phyloP scores from a whole-genome alignment of 1,140 invertebrate species.

The Lepidurus arcticus region DNA sequence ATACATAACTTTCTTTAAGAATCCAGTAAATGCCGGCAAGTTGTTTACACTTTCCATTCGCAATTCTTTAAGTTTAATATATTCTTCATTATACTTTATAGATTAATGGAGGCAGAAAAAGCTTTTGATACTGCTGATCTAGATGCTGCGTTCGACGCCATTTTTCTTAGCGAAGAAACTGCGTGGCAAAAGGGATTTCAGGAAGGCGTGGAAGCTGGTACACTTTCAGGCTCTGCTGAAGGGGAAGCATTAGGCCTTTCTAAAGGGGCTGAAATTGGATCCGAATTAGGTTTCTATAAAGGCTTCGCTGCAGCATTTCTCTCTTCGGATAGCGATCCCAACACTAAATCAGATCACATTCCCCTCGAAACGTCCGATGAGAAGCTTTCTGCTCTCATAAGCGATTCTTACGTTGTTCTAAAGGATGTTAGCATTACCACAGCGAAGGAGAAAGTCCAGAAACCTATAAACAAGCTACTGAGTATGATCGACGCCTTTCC shows the following conservation, averaged over 20 bases:
- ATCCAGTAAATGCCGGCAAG: too few relatives aligned
- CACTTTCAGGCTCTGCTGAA: conserved; percentile 53
- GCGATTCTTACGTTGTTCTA: background rate
- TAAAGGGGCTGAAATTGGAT: conserved; percentile 56
- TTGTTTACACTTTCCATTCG: background rate
- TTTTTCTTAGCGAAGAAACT: conserved; percentile 49
- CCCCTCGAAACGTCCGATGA: background rate
- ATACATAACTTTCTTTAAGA: too few relatives aligned
- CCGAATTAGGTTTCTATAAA: conserved; percentile 57
- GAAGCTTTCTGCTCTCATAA: background rate
- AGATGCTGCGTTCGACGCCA: conserved; percentile 33
- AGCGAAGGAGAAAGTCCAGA: conserved; percentile 49
- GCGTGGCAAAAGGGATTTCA: conserved; percentile 51
- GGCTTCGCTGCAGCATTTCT: conserved; percentile 44
- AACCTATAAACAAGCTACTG: conserved; percentile 52
- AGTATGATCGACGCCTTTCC: conserved; percentile 60
- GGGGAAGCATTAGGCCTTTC: conserved; percentile 60
- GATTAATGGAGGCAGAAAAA: background rate
- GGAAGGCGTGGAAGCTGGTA: conserved; percentile 54
- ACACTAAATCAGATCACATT: background rate
- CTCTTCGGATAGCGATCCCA: background rate
- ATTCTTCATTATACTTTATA: background rate
- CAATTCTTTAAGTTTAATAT: background rate
- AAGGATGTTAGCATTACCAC: background rate
- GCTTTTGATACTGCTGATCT: conserved; percentile 21